These are phyloP conservation scores for Myrmecophaga tridactyla DNA, from an alignment of 2,113 vertebrate genomes.

Conservation along the genomic window DNA sequence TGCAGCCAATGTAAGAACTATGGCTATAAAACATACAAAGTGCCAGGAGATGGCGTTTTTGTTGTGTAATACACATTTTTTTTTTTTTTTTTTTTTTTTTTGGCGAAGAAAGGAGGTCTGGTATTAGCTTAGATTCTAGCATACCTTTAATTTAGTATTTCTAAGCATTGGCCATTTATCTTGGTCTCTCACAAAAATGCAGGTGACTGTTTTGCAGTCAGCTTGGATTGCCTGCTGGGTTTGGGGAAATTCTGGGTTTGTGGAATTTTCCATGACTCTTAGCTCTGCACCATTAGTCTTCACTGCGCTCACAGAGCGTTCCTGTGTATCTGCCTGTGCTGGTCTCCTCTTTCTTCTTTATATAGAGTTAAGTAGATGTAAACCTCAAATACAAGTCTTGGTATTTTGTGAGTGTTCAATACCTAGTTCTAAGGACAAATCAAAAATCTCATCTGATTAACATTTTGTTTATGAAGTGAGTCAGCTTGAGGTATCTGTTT, in stretches of 20 bases:
- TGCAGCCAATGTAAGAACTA: not conserved
- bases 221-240: conserved; percentile 69
- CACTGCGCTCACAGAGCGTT: conserved; percentile 77
- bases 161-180: conserved; percentile 20
- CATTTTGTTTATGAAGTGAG: conserved; percentile 61
- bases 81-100: too few species aligned
- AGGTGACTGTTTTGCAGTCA: conserved; percentile 41
- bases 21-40: not conserved
- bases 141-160: not conserved
- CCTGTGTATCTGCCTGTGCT: conserved; percentile 70
- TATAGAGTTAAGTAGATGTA: not conserved
- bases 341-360: not conserved
- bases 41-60: not conserved
- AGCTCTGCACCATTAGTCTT: conserved; percentile 76
- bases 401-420: conserved; percentile 60
- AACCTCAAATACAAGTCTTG: conserved; percentile 24
- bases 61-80: not conserved
- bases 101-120: not conserved
- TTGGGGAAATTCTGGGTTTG: conserved; percentile 77
- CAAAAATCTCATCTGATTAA: conserved; percentile 43
- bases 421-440: not conserved
- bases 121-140: not conserved
- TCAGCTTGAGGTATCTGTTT: conserved; percentile 19
- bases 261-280: conserved; percentile 87
- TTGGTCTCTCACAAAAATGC: conserved; percentile 36